phyloP scores from a whole-genome alignment of 2,113 vertebrate genomes.

The Pygoscelis adeliae region DNA sequence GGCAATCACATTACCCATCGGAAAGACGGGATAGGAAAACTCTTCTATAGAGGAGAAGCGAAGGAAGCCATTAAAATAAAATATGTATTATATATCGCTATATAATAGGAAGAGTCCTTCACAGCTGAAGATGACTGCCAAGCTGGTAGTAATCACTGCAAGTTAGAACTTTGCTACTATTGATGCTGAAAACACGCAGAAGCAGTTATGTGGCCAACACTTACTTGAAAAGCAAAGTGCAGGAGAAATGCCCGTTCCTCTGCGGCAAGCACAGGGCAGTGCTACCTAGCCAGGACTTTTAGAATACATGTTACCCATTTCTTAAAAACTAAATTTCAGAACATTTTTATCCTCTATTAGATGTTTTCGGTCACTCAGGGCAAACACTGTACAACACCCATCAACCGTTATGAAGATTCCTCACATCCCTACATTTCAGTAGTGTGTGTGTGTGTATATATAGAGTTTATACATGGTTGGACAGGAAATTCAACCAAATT shows the following conservation, averaged over 20 bases:
- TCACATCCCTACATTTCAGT: neutral
- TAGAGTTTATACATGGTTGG: accelerated
- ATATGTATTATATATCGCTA: accelerated
- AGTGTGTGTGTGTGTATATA: too few species aligned
- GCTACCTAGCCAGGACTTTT: neutral
- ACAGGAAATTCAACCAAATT: neutral
- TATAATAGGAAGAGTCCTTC: neutral
- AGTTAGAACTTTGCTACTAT: neutral
- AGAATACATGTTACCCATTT: accelerated
- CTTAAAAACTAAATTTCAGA: neutral
- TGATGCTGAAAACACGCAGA: neutral
- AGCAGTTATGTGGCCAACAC: neutral
- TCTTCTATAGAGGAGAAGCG: neutral
- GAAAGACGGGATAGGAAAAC: neutral
- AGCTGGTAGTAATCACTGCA: neutral
- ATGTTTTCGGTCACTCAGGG: accelerated
- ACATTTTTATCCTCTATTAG: neutral
- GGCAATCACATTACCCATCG: accelerated
- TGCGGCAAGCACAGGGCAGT: accelerated
- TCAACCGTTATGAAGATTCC: accelerated
- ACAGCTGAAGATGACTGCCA: neutral
- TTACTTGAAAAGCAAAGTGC: neutral
- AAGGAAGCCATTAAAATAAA: neutral
- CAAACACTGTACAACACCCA: neutral
- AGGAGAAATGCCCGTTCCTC: neutral